These are phyloP conservation scores for Philypnodon macrostomus DNA, from an alignment of 2,797 vertebrate species.

Conservation along the genomic window DNA sequence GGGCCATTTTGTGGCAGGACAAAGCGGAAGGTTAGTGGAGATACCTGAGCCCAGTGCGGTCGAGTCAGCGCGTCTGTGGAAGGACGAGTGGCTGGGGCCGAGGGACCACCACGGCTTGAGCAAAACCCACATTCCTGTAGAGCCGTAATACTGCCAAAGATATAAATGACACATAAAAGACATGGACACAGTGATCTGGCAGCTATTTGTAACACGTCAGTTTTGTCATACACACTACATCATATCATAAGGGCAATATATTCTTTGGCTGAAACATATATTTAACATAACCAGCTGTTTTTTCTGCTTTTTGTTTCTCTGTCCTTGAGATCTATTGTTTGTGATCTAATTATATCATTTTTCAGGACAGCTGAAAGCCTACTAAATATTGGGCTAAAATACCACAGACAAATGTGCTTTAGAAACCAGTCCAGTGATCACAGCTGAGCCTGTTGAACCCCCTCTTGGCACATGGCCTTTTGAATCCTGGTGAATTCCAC, in stretches of 20 bases:
- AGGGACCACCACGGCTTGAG: slow-evolving; percentile 60
- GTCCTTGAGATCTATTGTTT: too few relatives aligned
- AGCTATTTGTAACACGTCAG: slow-evolving; percentile 50
- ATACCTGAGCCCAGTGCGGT: slow-evolving; percentile 76
- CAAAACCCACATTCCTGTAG: slow-evolving; percentile 54
- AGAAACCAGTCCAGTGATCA: slow-evolving; percentile 9
- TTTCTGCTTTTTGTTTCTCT: too few relatives aligned
- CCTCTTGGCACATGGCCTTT: slow-evolving; percentile 8
- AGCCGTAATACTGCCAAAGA: slow-evolving; percentile 29
- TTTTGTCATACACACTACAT: slow-evolving; percentile 27
- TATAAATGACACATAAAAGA: slow-evolving; percentile 24
- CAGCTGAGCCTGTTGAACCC: slow-evolving; percentile 34
- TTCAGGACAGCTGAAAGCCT: slow-evolving; percentile 26
- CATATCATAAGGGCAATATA: slow-evolving; percentile 40
- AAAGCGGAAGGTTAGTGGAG: slow-evolving; percentile 83
- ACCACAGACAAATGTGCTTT: slow-evolving; percentile 33
- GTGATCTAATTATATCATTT: too few relatives aligned
- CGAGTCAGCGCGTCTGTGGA: slow-evolving; percentile 73
- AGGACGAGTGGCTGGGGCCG: slow-evolving; percentile 59
- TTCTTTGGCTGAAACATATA: slow-evolving; percentile 41
- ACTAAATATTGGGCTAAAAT: neutral
- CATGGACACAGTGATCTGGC: slow-evolving; percentile 21
- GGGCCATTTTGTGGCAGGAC: slow-evolving; percentile 81
- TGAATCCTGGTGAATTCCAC: slow-evolving; percentile 65
- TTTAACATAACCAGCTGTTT: too few relatives aligned